Conservation (phyloP, 2,113 vertebrate genomes). For the Ameiurus melas region DNA sequence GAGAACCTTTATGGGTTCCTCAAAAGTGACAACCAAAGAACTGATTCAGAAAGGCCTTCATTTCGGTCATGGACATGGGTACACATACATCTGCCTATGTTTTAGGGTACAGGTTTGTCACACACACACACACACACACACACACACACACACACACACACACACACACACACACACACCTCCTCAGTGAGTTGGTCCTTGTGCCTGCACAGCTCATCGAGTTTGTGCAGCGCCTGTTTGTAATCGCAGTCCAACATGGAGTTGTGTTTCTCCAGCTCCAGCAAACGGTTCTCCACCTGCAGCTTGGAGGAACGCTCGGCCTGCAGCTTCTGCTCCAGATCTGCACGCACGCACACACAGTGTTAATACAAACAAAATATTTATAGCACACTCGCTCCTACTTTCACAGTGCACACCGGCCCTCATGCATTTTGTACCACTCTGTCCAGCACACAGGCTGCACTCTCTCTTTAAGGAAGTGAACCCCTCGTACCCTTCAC, state of each 20-base stretch:
- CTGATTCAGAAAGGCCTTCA: too few species aligned
- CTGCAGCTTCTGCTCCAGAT: conserved; percentile 92
- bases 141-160: not conserved
- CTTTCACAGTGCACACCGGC: not conserved
- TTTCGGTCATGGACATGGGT: too few species aligned
- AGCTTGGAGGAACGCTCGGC: conserved; percentile 89
- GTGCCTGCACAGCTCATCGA: conserved; percentile 86
- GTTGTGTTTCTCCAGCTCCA: conserved; percentile 92
- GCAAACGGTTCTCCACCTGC: conserved; percentile 87
- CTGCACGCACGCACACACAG: conserved; percentile 65
- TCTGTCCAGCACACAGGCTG: not conserved
- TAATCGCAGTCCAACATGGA: conserved; percentile 96
- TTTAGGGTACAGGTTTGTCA: not conserved
- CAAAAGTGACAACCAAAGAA: too few species aligned
- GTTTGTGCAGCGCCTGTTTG: conserved; percentile 93
- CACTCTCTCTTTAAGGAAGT: not conserved
- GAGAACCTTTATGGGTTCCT: too few species aligned
- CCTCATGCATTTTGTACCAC: not conserved
- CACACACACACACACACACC: conserved; percentile 68
- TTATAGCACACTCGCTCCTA: not conserved
- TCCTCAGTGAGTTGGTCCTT: conserved; percentile 92
- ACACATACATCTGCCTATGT: not conserved
- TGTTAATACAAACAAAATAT: not conserved
- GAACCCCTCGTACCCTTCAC: conserved; percentile 83
- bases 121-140: not conserved